phyloP scores from a whole-genome alignment of 2,797 vertebrate genomes.

The Eulemur coronatus region DNA sequence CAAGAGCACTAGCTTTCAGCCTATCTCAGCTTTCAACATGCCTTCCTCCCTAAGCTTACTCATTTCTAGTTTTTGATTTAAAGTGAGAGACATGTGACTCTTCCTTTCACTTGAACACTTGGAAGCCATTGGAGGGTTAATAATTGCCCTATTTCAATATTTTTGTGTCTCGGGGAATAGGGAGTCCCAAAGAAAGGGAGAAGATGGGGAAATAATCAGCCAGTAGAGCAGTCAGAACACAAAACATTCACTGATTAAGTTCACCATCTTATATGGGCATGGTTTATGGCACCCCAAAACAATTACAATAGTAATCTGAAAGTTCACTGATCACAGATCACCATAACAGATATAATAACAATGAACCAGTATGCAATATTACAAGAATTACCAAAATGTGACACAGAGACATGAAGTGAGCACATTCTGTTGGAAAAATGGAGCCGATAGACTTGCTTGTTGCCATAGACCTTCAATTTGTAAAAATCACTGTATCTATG shows the following conservation, averaged over 20 bases:
- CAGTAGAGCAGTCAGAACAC: neutral
- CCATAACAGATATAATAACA: neutral
- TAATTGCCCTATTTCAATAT: neutral
- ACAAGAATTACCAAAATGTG: neutral
- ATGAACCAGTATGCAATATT: neutral
- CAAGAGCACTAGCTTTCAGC: neutral
- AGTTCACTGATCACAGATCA: neutral
- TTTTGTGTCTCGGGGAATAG: neutral
- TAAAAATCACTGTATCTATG: neutral
- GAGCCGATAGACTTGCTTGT: neutral
- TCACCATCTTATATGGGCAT: neutral
- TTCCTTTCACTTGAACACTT: neutral
- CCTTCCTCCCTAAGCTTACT: neutral
- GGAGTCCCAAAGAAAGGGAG: neutral
- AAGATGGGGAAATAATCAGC: neutral
- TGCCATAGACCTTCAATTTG: neutral
- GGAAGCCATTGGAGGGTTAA: neutral
- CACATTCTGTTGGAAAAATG: neutral
- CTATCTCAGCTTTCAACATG: neutral
- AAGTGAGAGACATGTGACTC: neutral
- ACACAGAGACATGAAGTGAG: neutral
- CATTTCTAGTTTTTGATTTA: neutral
- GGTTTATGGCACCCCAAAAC: neutral
- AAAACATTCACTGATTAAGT: neutral
- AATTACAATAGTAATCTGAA: neutral